Percentiles rank a stretch among this genome's conserved stretches.
Conservation (phyloP, 2,888 invertebrate genomes). For the Actias luna region DNA sequence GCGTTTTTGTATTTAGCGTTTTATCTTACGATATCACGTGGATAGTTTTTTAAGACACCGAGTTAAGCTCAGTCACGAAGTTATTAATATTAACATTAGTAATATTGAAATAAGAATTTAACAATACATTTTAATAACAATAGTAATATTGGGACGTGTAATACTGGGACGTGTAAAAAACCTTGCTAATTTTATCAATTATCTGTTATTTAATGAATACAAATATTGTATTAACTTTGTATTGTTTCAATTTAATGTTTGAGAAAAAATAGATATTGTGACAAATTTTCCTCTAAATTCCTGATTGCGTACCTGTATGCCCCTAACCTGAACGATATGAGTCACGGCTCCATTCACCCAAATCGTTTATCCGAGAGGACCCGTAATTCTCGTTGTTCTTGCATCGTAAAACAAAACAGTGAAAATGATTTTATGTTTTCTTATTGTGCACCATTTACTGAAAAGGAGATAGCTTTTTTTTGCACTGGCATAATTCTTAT, state of each 20-base stretch:
- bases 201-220: too few species aligned
- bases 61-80: too few species aligned
- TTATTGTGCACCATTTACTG: slow-evolving; percentile 43
- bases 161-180: too few species aligned
- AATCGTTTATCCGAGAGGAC: slow-evolving; percentile 59
- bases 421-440: slow-evolving; percentile 53
- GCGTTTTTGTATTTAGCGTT: too few species aligned
- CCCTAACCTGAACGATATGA: slow-evolving; percentile 18
- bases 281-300: background rate
- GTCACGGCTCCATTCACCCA: slow-evolving; percentile 36
- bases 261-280: background rate
- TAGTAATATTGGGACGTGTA: too few species aligned
- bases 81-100: too few species aligned
- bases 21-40: too few species aligned
- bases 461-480: slow-evolving; percentile 24
- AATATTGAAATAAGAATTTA: too few species aligned
- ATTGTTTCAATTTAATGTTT: background rate
- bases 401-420: slow-evolving; percentile 58
- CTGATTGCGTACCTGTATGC: slow-evolving; percentile 7
- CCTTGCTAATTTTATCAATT: too few species aligned
- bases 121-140: too few species aligned
- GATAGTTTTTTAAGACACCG: too few species aligned
- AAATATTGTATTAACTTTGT: too few species aligned
- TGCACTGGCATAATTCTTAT: background rate
- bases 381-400: slow-evolving; percentile 53